Percentiles rank a stretch among this genome's conserved stretches.
Conservation (phyloP, 2,888 invertebrate genomes). For the Auanema freiburgensis region DNA sequence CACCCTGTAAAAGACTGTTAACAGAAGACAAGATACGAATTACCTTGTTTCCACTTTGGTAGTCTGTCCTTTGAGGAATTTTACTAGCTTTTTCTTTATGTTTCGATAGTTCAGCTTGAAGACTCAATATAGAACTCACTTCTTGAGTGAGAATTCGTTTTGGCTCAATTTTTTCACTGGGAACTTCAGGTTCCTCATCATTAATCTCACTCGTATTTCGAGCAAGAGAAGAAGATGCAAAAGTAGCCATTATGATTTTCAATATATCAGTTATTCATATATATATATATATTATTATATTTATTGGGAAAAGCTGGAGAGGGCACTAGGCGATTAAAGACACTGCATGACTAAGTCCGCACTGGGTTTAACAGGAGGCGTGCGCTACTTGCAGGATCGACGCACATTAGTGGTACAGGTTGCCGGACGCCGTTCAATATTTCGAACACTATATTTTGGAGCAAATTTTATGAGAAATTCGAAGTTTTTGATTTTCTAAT, state of each 20-base stretch:
- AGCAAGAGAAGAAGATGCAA: constrained; percentile 27
- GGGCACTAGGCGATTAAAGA: too few relatives aligned
- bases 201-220: constrained; percentile 20
- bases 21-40: neutral
- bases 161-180: constrained; percentile 23
- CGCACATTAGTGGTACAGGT: too few relatives aligned
- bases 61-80: constrained; percentile 1
- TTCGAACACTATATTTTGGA: too few relatives aligned
- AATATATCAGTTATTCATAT: too few relatives aligned
- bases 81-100: constrained; percentile 3
- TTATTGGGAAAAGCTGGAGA: too few relatives aligned
- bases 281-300: too few relatives aligned
- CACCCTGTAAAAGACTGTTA: constrained; percentile 18
- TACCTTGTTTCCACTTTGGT: constrained; percentile 8
- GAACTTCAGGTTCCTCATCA: constrained; percentile 15
- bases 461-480: too few relatives aligned
- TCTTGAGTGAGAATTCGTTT: constrained; percentile 28
- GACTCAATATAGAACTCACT: constrained; percentile 32
- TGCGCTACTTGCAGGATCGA: too few relatives aligned
- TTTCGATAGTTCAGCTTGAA: constrained; percentile 35
- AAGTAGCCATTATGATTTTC: constrained; percentile 29
- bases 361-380: too few relatives aligned
- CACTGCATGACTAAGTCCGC: too few relatives aligned
- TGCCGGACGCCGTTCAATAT: too few relatives aligned
- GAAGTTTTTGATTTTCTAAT: too few relatives aligned